Evolutionary conservation across 2,113 vertebrate species (phyloP), one percentile per base, ranked within the genome.

Genomic region (Psilopsiagon aymara): DNA sequence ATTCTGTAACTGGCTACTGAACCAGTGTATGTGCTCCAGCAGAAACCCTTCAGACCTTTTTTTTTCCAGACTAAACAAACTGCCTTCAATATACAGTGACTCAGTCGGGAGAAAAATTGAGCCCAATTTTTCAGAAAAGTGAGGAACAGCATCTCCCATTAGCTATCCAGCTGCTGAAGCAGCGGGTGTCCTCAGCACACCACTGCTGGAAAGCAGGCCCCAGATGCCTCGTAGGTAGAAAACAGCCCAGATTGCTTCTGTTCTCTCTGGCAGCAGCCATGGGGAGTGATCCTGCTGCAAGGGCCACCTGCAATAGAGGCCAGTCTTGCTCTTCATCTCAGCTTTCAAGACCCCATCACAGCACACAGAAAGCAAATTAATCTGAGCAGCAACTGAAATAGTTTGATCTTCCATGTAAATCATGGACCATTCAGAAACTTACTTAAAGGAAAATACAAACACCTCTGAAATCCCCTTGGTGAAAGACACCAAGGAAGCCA

Each of bases 21-120:
- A 82, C 23, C 3, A 6, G 31, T 4, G 3, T 59, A 57, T 21
- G 3, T 66, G 13, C 53, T 91, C 46, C 55, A 74, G 53, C 31
- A 93, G 53, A 92, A 86, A 67, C 3, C 29, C 17, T 83, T 87
- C 35, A 63, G 55, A 69, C 49, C 49, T n/a, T 82, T 52, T 84
- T 91, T 79, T 79, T 47, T 9, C 25, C 59, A 90, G 28, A 68
- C 35, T 76, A 60, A 95, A 94, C 66, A 85, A 94, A 86, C 49
- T 74, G 23, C 11, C 13, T 88, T 77, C 77, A 31, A 88, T 27
- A 63, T 29, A 47, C 1, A 1, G n/a, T 57, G 21, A 89, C 49
- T 82, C 52, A 66, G 18, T 1, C 1, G 4, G 29, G 27, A 86
- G 41, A 63, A 88, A 74, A 90, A 88, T 11, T 1, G 1, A 91